Evolutionary conservation across 2,888 invertebrate species (phyloP), one percentile per base, ranked within the genome.

Genomic region (Rotaria magnacalcarata): DNA sequence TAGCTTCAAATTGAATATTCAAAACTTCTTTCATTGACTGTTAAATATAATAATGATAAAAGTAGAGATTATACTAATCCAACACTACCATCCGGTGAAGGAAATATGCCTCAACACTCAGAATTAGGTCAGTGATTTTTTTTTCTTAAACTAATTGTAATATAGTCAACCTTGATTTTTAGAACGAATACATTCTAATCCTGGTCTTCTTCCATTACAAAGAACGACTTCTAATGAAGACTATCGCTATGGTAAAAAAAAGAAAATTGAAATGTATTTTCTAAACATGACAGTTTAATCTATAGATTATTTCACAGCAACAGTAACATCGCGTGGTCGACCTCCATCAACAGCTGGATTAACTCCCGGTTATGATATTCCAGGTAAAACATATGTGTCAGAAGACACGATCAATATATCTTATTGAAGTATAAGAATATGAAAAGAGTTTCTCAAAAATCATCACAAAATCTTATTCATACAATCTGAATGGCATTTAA

Each of bases 1-100:
- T 67, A 67, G 67, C 93, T 99, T 90, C 95, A 97, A 92, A 98
- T 99, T 92, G 98, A 99, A 92, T 99, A 97, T 93, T 97, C 97
- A 89, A 99, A 99, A 93, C 94, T 99, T 94, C 95, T 96, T 89
- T 96, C 96, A 89, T 93, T 99, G 90, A 98, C 98, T 92, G 98
- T 99, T 89, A 97, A 97, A 92, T 99, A 97, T 93, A 99, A 99
- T 93, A 99, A 99, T 92, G 99, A 99, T 93, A 99, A 99, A 93
- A 97, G 96, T 88, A 93, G 98, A 87, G 99, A 99, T 93, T 99
- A 97, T 93, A 99, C 98, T 89, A 98, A 99, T 85, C 58, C 84
- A 85, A 50, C 85, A n/a, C 94, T 99, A 91, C 98, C 98, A 11
- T 95, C 96, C 86, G 98, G 98, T 85, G 97, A 98, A 84, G 88